These are phyloP conservation scores for Gortyna flavago DNA, from an alignment of 2,888 invertebrate genomes.

Conservation along the genomic window DNA sequence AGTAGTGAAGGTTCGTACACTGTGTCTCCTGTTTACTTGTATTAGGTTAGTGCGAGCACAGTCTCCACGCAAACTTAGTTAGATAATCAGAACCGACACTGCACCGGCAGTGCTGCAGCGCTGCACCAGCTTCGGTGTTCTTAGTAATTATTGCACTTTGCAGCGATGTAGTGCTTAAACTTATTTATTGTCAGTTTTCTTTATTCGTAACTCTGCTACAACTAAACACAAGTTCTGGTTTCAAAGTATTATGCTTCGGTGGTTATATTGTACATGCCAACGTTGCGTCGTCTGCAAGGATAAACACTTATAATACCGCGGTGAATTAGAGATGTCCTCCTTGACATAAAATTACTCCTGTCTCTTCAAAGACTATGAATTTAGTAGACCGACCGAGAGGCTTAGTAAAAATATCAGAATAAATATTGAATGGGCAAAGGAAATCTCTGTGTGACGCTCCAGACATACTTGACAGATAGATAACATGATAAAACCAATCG, in stretches of 20 bases:
- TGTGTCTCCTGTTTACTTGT: conserved; percentile 12
- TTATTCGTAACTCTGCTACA: conserved; percentile 3
- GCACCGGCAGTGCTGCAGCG: conserved; percentile 6
- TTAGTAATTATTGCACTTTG: conserved; percentile 38
- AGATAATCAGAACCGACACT: conserved; percentile 47
- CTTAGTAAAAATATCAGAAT: not conserved
- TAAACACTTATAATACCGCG: not conserved
- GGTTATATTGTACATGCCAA: not conserved
- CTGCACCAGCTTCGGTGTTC: conserved; percentile 9
- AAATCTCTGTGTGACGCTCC: not conserved
- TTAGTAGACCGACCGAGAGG: not conserved
- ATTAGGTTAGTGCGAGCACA: conserved; percentile 32
- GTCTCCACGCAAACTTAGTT: conserved; percentile 46
- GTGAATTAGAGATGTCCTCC: not conserved
- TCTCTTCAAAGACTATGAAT: conserved; percentile 1
- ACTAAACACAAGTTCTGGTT: conserved; percentile 10
- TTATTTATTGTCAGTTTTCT: conserved; percentile 45
- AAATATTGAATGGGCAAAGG: conserved; percentile 1
- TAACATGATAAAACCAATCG: conserved; percentile 14
- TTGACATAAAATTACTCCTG: not conserved
- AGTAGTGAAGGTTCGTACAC: not conserved
- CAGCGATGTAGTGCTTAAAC: conserved; percentile 21
- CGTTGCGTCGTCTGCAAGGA: not conserved
- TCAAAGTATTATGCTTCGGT: not conserved
- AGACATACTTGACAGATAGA: conserved; percentile 1